phyloP scores from a whole-genome alignment of 92 coral and sea anemone species.

The Scolanthus callimorphus region DNA sequence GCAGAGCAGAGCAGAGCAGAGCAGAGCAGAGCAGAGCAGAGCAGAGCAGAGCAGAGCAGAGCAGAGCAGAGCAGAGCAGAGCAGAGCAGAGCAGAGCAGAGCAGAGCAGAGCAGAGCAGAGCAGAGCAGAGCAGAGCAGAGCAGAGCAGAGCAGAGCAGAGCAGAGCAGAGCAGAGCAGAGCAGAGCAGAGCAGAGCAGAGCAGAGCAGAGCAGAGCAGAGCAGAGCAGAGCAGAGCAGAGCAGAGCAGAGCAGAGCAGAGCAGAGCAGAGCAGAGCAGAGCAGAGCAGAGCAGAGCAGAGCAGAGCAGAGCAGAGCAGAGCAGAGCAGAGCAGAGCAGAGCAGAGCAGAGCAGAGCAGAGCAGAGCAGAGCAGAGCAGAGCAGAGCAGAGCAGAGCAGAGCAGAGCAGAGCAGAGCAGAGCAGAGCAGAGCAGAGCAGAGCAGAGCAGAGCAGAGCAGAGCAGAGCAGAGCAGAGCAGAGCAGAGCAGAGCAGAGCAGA shows the following conservation, averaged over 20 bases:
- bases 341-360: background rate
- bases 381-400: background rate
- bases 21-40: slow-evolving; percentile 10
- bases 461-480: background rate
- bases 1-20: slow-evolving; percentile 10
- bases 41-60: slow-evolving; percentile 10
- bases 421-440: background rate
- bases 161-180: slow-evolving; percentile 10
- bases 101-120: slow-evolving; percentile 10
- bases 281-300: slow-evolving; percentile 1
- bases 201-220: slow-evolving; percentile 10
- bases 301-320: background rate
- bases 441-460: background rate
- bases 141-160: slow-evolving; percentile 10
- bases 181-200: slow-evolving; percentile 10
- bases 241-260: slow-evolving; percentile 7
- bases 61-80: slow-evolving; percentile 10
- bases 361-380: background rate
- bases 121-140: slow-evolving; percentile 10
- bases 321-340: background rate
- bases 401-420: background rate
- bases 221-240: slow-evolving; percentile 10
- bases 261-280: slow-evolving; percentile 9
- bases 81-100: slow-evolving; percentile 10
- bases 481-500: background rate